A percentile compares a stretch with the other conserved stretches of the same genome.
phyloP scores from a whole-genome alignment of 2,113 vertebrate species.

The Larimichthys crocea region DNA sequence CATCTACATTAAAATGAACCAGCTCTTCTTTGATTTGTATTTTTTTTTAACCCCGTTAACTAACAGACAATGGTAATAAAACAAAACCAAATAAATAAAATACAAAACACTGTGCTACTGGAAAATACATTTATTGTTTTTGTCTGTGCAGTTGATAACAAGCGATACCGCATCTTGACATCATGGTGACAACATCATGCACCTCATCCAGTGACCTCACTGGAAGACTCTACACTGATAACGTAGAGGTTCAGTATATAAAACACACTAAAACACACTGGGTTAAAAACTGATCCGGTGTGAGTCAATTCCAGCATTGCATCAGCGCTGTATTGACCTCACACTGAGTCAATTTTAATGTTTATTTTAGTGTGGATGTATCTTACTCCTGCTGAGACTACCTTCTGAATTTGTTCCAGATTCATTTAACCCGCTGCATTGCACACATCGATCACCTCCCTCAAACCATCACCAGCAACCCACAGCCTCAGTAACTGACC shows the following conservation, averaged over 20 bases:
- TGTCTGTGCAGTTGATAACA: slow-evolving; percentile 42
- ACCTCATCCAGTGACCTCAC: slow-evolving; percentile 14
- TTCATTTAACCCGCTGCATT: background rate
- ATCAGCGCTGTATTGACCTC: no score
- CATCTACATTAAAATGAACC: background rate
- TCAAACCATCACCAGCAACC: background rate
- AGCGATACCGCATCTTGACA: slow-evolving; percentile 9
- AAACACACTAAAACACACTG: no score
- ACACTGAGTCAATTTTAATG: no score
- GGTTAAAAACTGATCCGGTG: no score
- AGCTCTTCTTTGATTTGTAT: background rate
- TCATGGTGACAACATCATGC: background rate
- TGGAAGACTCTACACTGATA: slow-evolving; percentile 27
- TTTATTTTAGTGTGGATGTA: no score
- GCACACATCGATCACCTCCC: background rate
- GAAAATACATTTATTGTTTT: slow-evolving; percentile 66
- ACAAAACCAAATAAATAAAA: background rate
- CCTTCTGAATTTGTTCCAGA: slow-evolving; percentile 29
- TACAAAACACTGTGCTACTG: background rate
- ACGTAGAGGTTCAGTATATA: slow-evolving; percentile 4
- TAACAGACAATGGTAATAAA: background rate
- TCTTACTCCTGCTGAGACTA: background rate
- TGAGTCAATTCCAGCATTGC: no score
- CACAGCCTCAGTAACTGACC: slow-evolving; percentile 5
- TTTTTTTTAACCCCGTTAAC: background rate